Evolutionary conservation across 2,797 vertebrate species (phyloP).

Genomic region (Percopsis omiscomaycus): DNA sequence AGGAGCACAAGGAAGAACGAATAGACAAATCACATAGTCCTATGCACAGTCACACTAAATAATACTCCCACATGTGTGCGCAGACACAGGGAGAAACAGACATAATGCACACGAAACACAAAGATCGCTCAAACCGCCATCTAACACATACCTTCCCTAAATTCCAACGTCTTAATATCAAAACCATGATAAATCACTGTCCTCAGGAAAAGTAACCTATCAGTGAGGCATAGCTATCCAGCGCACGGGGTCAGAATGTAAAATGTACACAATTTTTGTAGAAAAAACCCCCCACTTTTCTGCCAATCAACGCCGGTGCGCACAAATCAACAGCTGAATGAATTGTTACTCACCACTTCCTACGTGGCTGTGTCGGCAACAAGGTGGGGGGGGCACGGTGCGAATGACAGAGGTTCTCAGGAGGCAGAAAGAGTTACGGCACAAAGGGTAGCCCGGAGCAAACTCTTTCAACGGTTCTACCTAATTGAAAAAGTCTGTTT

Average conservation of each 20-base stretch:
- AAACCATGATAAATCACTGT: slow-evolving; percentile 37
- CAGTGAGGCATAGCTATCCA: slow-evolving; percentile 19
- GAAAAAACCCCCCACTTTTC: slow-evolving; percentile 40
- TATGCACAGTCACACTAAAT: slow-evolving; percentile 5
- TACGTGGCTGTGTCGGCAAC: slow-evolving; percentile 48
- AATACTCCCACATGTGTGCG: slow-evolving; percentile 4
- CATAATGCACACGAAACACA: not conserved
- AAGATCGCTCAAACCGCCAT: not conserved
- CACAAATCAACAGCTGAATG: slow-evolving; percentile 51
- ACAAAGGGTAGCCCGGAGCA: slow-evolving; percentile 56
- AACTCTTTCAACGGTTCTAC: slow-evolving; percentile 60
- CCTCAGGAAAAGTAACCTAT: slow-evolving; percentile 52
- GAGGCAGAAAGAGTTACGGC: slow-evolving; percentile 47
- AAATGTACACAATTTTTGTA: slow-evolving; percentile 54
- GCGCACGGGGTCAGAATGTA: slow-evolving; percentile 43
- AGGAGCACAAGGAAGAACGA: slow-evolving; percentile 37
- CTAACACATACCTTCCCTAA: slow-evolving; percentile 12
- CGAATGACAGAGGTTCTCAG: slow-evolving; percentile 47
- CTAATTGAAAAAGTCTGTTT: slow-evolving; percentile 80
- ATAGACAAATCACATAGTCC: slow-evolving; percentile 28
- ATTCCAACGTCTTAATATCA: slow-evolving; percentile 30
- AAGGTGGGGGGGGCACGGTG: slow-evolving; percentile 27
- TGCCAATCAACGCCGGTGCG: slow-evolving; percentile 39
- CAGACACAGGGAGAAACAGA: slow-evolving; percentile 2
- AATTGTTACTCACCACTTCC: slow-evolving; percentile 72